Base-by-base conservation (phyloP, 2,888 invertebrate genomes). In the Brachyopa scutellaris region DNA sequence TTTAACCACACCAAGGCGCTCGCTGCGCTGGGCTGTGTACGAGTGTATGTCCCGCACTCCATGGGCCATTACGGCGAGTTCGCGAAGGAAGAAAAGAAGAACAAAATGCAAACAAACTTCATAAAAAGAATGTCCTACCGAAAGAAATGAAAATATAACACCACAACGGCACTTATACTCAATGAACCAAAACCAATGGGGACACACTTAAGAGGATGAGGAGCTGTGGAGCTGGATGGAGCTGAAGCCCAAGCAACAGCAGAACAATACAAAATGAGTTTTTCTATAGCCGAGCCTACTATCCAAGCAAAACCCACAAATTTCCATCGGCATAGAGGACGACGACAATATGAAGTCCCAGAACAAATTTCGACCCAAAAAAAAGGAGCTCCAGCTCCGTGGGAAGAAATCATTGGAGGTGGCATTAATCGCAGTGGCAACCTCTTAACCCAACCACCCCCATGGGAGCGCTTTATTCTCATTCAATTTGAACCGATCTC, bases 121-220 rank as follows among this genome's bases (percentile, higher is more conserved):
- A 45, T 62, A 21, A 73, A 64, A 73, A 64, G 62, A 77, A 77
- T 62, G 55, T 70, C 70, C 69, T 45, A 57, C 13, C 13, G 59
- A 72, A 49, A 64, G 59, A 61, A 53, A 67, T 53, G 61, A 36
- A 67, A 76, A 64, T 26, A 57, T 19, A 80, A 80, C 69, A 70
- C 64, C 80, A 57, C 62, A 76, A 59, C 76, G 76, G 51, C 76
- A 80, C 69, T 76, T 76, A 45, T 69, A 80, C 69, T 76, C 80
- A 80, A 80, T 80, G 80, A 76, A 80, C 57, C 80, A 76, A 69
- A 59, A 51, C 80, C 80, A 76, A 74, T 74, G 51, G 76, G n/a
- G 76, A 80, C 80, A 72, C 80, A 70, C 76, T 76, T 76, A 76
- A 76, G 64, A 57, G 40, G 53, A 21, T 6, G 40, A 9, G 13